Percentiles rank a stretch among this genome's conserved stretches.
phyloP scores from a whole-genome alignment of 2,797 vertebrate genomes.

The Pangasius krempfi region DNA sequence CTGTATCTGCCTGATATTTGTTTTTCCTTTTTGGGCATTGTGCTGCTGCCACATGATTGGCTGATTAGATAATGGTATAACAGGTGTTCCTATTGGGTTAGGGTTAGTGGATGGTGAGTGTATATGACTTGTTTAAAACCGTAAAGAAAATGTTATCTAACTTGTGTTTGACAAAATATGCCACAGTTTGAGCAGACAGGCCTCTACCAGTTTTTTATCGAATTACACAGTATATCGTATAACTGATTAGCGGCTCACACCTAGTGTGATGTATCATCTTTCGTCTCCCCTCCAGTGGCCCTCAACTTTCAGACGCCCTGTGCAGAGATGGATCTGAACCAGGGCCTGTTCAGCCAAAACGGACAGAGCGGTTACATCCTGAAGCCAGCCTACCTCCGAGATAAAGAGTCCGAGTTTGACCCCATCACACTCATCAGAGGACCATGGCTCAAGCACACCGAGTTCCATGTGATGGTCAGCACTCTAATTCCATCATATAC shows the following conservation, averaged over 20 bases:
- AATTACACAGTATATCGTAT: not conserved
- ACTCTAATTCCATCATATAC: not conserved
- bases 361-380: conserved; percentile 89
- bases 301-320: conserved; percentile 94
- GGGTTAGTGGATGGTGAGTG: too few relatives aligned
- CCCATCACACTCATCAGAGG: conserved; percentile 83
- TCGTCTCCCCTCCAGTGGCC: conserved; percentile 77
- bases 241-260: not conserved
- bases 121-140: too few relatives aligned
- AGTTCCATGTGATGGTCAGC: conserved; percentile 83
- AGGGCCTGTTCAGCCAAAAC: conserved; percentile 88
- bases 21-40: too few relatives aligned
- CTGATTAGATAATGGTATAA: too few relatives aligned
- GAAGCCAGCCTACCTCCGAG: conserved; percentile 87
- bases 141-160: too few relatives aligned
- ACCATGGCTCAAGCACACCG: conserved; percentile 84
- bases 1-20: too few relatives aligned
- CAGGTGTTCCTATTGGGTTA: too few relatives aligned
- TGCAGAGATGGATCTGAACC: conserved; percentile 89
- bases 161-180: not conserved
- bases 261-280: not conserved
- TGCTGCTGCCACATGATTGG: too few relatives aligned
- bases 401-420: conserved; percentile 81
- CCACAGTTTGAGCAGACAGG: not conserved
- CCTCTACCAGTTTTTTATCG: not conserved